A percentile compares a stretch with the other conserved stretches of the same genome.
These are phyloP conservation scores for Exephanes ischioxanthus DNA, from an alignment of 2,888 invertebrate species.

Conservation along the genomic window DNA sequence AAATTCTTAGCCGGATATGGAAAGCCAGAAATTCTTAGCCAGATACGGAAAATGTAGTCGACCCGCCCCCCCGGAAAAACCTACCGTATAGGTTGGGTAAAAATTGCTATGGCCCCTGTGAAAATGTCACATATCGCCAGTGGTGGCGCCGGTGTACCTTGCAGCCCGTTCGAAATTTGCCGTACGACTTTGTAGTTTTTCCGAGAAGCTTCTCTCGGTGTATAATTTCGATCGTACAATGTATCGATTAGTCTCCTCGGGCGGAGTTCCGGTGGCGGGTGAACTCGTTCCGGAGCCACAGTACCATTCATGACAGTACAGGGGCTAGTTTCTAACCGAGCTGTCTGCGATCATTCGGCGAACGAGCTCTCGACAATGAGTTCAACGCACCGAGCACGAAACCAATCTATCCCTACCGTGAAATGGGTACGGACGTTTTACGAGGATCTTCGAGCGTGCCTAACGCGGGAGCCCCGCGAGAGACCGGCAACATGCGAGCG, in stretches of 20 bases:
- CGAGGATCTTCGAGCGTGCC: conserved; percentile 66
- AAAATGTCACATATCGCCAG: too few relatives aligned
- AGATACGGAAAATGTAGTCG: too few relatives aligned
- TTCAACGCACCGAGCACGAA: conserved; percentile 67
- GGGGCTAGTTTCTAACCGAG: conserved; percentile 39
- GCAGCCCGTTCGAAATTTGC: too few relatives aligned
- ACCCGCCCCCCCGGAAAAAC: too few relatives aligned
- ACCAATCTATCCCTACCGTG: conserved; percentile 68
- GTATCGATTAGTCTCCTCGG: conserved; percentile 39
- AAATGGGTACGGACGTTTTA: conserved; percentile 67
- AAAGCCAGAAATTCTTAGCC: too few relatives aligned
- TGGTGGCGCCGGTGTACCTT: too few relatives aligned
- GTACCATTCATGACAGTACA: conserved; percentile 17
- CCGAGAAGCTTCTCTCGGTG: neutral
- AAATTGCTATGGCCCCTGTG: too few relatives aligned
- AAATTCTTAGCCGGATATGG: too few relatives aligned
- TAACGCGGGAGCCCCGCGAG: conserved; percentile 58
- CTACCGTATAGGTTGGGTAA: too few relatives aligned
- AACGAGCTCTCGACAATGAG: conserved; percentile 62
- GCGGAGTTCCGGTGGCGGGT: conserved; percentile 26
- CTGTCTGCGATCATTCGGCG: conserved; percentile 44
- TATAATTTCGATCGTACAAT: conserved; percentile 34
- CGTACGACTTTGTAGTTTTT: too few relatives aligned
- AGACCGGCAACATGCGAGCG: conserved; percentile 32
- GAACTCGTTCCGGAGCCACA: conserved; percentile 35